Base-by-base conservation (phyloP, 2,888 invertebrate species). In the Eupithecia inturbata region DNA sequence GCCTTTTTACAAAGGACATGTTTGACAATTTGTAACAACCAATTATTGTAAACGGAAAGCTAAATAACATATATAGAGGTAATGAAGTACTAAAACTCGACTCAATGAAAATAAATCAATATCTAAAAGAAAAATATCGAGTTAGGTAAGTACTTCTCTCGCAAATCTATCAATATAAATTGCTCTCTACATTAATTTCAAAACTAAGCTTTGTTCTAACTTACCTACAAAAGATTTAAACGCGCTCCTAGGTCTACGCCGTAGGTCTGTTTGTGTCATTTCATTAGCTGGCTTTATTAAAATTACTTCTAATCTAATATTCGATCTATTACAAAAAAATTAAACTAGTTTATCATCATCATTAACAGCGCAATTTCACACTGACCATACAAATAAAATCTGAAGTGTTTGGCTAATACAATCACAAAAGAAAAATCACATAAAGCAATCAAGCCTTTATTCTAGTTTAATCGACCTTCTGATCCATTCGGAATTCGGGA, bases 401-500 rank as follows among this genome's bases (percentile, higher is more conserved):
- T 16, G 41, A 16, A 45, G 19, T 45, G 19, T 19, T 45, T n/a
- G 19, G 9, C 7, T n/a, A 9, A n/a, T 49, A 49, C n/a, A n/a
- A n/a, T n/a, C n/a, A n/a, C n/a, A n/a, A n/a, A n/a, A n/a, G n/a
- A n/a, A n/a, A n/a, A n/a, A n/a, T n/a, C n/a, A n/a, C n/a, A n/a
- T n/a, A n/a, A 45, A 36, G 39, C 70, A 71, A 72, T 74, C 66
- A 70, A 57, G 39, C 67, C 57, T 62, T 45, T 39, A 77, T 72
- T 70, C 53, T 41, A 57, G 36, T 36, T 53, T 68, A 73, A 71
- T 76, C 75, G 67, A 68, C 64, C 72, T 70, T 64, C 67, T 53
- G 70, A 74, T 68, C 72, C 67, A 70, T 62, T 69, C 70, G 75
- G 74, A 74, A 75, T 72, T 73, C 72, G 74, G 72, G 78, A 79